Percentiles rank a stretch among this genome's conserved stretches.
These are phyloP conservation scores for Neotoxoptera formosana DNA, from an alignment of 1,140 invertebrate species.

Conservation along the genomic window DNA sequence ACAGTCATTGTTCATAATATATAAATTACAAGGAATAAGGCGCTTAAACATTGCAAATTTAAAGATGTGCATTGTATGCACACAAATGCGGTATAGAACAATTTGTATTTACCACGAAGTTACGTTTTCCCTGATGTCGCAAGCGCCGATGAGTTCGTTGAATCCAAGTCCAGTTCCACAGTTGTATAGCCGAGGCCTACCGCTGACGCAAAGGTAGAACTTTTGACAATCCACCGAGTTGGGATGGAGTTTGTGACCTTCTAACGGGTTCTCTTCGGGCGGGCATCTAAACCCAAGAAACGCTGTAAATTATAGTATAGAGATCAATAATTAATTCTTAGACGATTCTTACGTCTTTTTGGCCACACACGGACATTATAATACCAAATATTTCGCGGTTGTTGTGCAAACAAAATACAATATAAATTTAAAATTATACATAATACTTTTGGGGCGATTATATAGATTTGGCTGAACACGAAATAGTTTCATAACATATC, in stretches of 20 bases:
- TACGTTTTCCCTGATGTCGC: slow-evolving; percentile 81
- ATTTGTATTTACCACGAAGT: slow-evolving; percentile 68
- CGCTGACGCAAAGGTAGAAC: slow-evolving; percentile 83
- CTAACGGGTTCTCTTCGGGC: slow-evolving; percentile 56
- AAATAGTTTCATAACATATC: slow-evolving; percentile 32
- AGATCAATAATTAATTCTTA: not conserved
- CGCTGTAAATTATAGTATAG: slow-evolving; percentile 64
- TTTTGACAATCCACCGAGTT: slow-evolving; percentile 76
- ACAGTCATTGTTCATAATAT: no score
- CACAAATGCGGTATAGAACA: not conserved
- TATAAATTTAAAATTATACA: not conserved
- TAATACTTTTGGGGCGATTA: not conserved
- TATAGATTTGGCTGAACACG: not conserved
- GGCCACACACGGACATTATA: not conserved
- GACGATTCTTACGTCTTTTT: not conserved
- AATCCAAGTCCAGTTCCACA: slow-evolving; percentile 83
- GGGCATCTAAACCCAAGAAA: slow-evolving; percentile 76
- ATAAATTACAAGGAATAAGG: not conserved
- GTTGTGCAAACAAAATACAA: slow-evolving; percentile 19
- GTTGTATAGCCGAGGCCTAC: slow-evolving; percentile 73
- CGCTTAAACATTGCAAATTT: not conserved
- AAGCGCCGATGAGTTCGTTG: slow-evolving; percentile 77
- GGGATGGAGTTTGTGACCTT: slow-evolving; percentile 67
- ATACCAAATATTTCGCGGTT: not conserved
- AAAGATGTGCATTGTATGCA: not conserved